Evolutionary conservation across 2,113 vertebrate species (phyloP), one percentile per base, ranked within the genome.

Genomic region (Tenebrosternarchus preto): DNA sequence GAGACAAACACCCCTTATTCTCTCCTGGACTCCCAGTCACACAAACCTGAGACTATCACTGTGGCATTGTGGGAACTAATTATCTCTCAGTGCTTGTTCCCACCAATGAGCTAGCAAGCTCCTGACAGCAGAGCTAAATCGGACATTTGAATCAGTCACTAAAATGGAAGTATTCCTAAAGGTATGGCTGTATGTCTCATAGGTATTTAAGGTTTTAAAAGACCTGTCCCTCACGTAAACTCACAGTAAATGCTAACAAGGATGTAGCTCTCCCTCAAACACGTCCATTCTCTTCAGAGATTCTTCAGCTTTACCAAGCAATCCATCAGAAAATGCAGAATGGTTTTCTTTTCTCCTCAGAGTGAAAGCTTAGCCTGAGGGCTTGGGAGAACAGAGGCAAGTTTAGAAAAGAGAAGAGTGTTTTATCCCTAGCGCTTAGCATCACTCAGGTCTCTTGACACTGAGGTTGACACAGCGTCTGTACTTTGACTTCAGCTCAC

Each of bases 391-490:
- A 63, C 43, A 64, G 24, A 66, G 31, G 27, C 2, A 57, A 56
- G 72, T 82, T 82, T 82, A 73, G 36, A 82, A 53, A 82, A 73
- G 77, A 53, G 61, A 78, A 80, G 77, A 68, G 53, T 29, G 24
- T 66, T 82, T 82, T 55, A 77, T 68, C 68, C 76, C 61, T 19
- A 63, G 73, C 24, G 39, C 80, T 85, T 76, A 78, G 71, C 61
- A 72, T 78, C 76, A 79, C 46, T 79, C 80, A 79, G 55, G 57
- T 68, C 80, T 82, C 72, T 74, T 66, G 80, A 85, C 80, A 71
- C 81, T 46, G 76, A 74, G 55, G 63, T 83, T 83, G 81, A 78
- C 76, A 74, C 63, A 69, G 76, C 59, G 27, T 39, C 71, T 73
- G 73, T 19, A 20, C 31, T 55, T 5, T 36, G 67, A 57, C 80